A percentile compares a stretch with the other conserved stretches of the same genome.
Evolutionary conservation across 2,113 vertebrate genomes (phyloP).

Genomic region (Aptenodytes patagonicus): DNA sequence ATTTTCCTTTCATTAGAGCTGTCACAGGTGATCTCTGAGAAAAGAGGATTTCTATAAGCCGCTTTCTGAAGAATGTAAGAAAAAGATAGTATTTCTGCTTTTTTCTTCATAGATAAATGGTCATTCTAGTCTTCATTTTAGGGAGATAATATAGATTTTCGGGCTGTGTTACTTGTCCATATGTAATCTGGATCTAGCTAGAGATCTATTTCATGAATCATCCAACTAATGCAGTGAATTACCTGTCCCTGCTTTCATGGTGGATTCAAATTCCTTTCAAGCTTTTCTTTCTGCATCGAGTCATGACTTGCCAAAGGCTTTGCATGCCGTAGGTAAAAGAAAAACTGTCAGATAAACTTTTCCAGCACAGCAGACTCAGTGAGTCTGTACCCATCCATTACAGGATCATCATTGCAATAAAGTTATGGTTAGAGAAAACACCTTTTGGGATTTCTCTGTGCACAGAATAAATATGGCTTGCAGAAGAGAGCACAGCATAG

Average conservation of each 20-base stretch:
- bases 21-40: constrained; percentile 60
- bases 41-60: constrained; percentile 52
- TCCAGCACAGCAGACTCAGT: neutral
- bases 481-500: neutral
- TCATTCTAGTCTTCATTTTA: neutral
- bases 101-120: neutral
- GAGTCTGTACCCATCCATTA: neutral
- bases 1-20: constrained; percentile 64
- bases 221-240: neutral
- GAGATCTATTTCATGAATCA: neutral
- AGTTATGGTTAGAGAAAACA: neutral
- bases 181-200: neutral
- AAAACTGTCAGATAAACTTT: constrained; percentile 10
- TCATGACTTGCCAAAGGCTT: constrained; percentile 20
- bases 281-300: neutral
- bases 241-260: neutral
- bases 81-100: neutral
- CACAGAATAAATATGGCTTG: neutral
- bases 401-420: constrained; percentile 12
- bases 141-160: neutral
- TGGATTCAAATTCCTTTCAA: neutral
- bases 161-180: neutral
- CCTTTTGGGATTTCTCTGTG: neutral
- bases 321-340: neutral
- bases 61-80: neutral